phyloP scores from a whole-genome alignment of 1,140 invertebrate species.

The Conopomorpha cramerella region DNA sequence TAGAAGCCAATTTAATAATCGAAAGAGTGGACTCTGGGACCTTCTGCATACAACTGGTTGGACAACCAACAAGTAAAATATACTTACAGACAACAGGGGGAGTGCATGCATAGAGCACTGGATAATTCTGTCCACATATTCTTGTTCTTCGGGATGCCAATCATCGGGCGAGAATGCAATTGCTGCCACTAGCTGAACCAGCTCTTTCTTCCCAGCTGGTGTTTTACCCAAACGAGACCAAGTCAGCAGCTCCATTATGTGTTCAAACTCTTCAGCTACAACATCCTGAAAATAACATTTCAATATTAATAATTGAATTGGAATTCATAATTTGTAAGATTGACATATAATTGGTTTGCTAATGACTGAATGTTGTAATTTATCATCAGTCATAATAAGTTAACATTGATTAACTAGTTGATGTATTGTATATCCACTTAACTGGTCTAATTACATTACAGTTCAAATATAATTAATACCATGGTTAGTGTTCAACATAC shows the following conservation, averaged over 20 bases:
- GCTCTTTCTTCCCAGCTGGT: slow-evolving; percentile 80
- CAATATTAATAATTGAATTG: no score
- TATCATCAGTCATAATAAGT: no score
- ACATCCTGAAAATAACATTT: slow-evolving; percentile 76
- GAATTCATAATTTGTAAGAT: no score
- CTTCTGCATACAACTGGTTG: no score
- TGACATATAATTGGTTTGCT: no score
- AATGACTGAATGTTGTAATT: no score
- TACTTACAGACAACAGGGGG: slow-evolving; percentile 86
- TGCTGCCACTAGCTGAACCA: slow-evolving; percentile 83
- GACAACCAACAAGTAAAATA: slow-evolving; percentile 7
- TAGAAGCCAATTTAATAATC: no score
- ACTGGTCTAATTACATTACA: no score
- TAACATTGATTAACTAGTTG: no score
- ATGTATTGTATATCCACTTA: no score
- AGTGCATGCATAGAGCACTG: slow-evolving; percentile 84
- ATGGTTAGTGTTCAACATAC: slow-evolving; percentile 33
- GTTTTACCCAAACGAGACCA: slow-evolving; percentile 81
- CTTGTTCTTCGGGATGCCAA: slow-evolving; percentile 74
- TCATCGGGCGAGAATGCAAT: slow-evolving; percentile 82
- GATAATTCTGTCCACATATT: slow-evolving; percentile 78
- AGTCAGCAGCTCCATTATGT: slow-evolving; percentile 84
- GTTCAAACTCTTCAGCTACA: slow-evolving; percentile 89
- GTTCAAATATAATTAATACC: no score
- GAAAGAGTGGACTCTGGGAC: no score